Evolutionary conservation across 2,113 vertebrate genomes (phyloP), one percentile per base, ranked within the genome.

Genomic region (Okapia johnstoni): DNA sequence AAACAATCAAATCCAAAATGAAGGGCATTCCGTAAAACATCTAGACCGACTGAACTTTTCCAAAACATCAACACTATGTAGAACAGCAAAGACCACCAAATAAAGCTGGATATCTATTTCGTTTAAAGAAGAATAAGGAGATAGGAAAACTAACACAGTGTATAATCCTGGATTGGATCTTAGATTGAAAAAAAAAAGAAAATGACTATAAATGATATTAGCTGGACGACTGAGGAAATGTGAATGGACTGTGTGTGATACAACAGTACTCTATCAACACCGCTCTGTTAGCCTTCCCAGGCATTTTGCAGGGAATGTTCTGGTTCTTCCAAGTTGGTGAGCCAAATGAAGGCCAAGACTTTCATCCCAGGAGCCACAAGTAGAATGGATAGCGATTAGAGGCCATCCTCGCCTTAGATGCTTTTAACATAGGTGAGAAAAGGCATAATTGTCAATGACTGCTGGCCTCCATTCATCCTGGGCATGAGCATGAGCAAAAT

Each of bases 1-100:
- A 81, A 92, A 60, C 17, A 63, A 55, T 54, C 3, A 54, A 87
- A 76, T 61, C 26, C 40, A 58, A 93, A 94, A 90, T 52, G 52
- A 79, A 93, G 40, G 23, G 26, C 40, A 73, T 84, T 90, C 15
- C 85, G 58, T 4, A 93, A 85, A 97, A 86, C 54, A 81, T 55
- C 15, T 26, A 55, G 7, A 60, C 46, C 14, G 3, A 66, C 43
- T 33, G 2, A 57, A 57, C 3, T 95, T 90, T 43, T 40, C 21
- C 36, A 36, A 58, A 58, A 36, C 76, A 81, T 50, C 52, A 79
- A 33, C 25, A 21, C 30, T 48, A 43, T 40, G 8, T 33, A 66
- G 73, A 93, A 73, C 2, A 81, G 61, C 8, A 54, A 40, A 25
- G 11, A 70, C 8, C 30, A 57, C 2, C 36, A 26, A 36, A 12